Conservation (phyloP, 2,797 vertebrate species). For the Tokudaia tokunoshimensis region DNA sequence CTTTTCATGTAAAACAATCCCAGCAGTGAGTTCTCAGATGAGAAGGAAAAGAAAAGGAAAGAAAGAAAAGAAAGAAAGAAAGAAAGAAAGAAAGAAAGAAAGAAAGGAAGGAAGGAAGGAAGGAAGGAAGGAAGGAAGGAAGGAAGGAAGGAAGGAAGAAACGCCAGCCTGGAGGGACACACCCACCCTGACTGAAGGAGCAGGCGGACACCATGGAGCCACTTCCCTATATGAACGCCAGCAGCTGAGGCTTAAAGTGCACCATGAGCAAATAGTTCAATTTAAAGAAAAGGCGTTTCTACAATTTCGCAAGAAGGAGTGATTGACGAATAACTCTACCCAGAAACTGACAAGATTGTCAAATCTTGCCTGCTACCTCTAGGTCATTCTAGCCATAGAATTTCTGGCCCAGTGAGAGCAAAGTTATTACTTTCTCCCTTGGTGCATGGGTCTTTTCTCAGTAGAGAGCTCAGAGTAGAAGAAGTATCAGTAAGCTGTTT, state of each 20-base stretch:
- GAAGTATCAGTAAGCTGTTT: constrained; percentile 26
- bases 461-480: neutral
- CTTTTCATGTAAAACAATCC: constrained; percentile 66
- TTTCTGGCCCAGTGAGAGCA: constrained; percentile 60
- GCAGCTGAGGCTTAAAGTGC: neutral
- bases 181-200: neutral
- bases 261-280: constrained; percentile 32
- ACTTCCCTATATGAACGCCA: neutral
- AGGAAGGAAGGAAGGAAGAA: constrained; percentile 6
- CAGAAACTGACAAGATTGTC: constrained; percentile 71
- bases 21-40: constrained; percentile 7
- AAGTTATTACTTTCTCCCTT: constrained; percentile 52
- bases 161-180: neutral
- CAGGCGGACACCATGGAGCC: neutral
- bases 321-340: constrained; percentile 43
- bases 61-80: neutral
- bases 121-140: neutral
- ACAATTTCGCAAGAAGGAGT: constrained; percentile 46
- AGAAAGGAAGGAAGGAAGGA: constrained; percentile 12
- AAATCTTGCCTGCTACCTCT: neutral
- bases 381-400: constrained; percentile 63
- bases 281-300: constrained; percentile 56
- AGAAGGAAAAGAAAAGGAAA: constrained; percentile 57
- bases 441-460: neutral
- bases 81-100: constrained; percentile 48